Percentiles rank a stretch among this genome's conserved stretches.
Evolutionary conservation across 2,888 invertebrate genomes (phyloP).

Genomic region (Drosophila engyochracea): DNA sequence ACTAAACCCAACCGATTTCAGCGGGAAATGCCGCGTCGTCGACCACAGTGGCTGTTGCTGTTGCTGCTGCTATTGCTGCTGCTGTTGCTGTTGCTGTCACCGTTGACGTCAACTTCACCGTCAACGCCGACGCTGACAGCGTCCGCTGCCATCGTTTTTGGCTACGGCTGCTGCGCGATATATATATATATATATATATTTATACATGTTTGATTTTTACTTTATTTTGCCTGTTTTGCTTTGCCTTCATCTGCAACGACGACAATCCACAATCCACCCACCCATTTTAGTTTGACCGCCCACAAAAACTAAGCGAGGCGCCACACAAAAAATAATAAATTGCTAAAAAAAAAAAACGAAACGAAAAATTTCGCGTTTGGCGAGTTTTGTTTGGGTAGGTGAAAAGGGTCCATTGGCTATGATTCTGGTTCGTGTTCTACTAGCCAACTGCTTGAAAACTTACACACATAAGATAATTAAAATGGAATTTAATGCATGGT

Average conservation of each 20-base stretch:
- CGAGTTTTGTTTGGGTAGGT: not conserved
- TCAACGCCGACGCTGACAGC: conserved; percentile 13
- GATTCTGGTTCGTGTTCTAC: conserved; percentile 30
- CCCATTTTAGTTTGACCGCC: conserved; percentile 1
- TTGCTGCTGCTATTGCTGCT: not conserved
- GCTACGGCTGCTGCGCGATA: conserved; percentile 13
- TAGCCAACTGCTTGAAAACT: not conserved
- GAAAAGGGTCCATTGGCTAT: conserved; percentile 3
- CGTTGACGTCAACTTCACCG: conserved; percentile 29
- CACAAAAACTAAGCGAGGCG: conserved; percentile 20
- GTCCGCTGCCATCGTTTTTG: conserved; percentile 3
- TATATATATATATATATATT: not conserved
- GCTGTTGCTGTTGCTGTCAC: conserved; percentile 10
- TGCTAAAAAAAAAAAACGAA: conserved; percentile 23
- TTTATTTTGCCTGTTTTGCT: conserved; percentile 8
- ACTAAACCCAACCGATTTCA: conserved; percentile 63
- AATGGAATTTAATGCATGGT: not conserved
- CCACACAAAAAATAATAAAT: conserved; percentile 31
- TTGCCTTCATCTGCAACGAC: not conserved
- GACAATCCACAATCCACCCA: not conserved
- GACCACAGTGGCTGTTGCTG: conserved; percentile 19
- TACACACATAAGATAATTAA: not conserved
- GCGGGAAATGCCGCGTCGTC: conserved; percentile 35
- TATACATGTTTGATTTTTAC: not conserved
- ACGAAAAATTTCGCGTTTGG: conserved; percentile 37